Evolutionary conservation across 2,888 invertebrate genomes (phyloP), one percentile per base, ranked within the genome.

Genomic region (Mythimna impura): DNA sequence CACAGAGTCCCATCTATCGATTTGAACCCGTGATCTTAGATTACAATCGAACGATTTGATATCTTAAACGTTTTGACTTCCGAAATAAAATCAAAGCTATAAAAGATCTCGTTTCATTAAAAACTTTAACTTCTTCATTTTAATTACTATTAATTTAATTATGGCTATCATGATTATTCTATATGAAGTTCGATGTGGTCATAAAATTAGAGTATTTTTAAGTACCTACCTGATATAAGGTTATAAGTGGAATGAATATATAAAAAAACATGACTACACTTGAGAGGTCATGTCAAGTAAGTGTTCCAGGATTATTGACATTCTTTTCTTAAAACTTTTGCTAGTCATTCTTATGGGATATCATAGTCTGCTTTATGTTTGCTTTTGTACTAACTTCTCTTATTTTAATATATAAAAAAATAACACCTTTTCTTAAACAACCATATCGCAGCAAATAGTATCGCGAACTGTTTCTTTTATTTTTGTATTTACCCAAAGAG

Each of bases 1-100:
- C 36, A 40, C 36, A 73, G 61, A 43, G 22, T 60, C 52, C 58
- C 52, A 80, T 77, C 62, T 63, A 68, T 73, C 65, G 73, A 71
- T 82, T 60, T 70, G 54, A 69, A 82, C 79, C n/a, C 60, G 17
- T 61, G 65, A 82, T 75, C 69, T 80, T 69, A 69, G 80, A 83
- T 81, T 80, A 82, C 63, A 64, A 81, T 74, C 83, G 52, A 43
- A 63, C 10, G 63, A 81, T 74, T 43, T 54, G 78, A 81, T 73
- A 76, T 74, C 72, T 75, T 66, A 78, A 79, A 80, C 80, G 66
- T 47, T 76, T 73, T 66, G 74, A 85, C 85, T 85, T 73, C 84
- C 74, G 80, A 80, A 71, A 75, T 85, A 73, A 83, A 83, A 64
- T 72, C 61, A 50, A 22, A 66, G 65, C 57, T 17, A 82, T 80